Evolutionary conservation across 2,888 invertebrate species (phyloP), one percentile per base, ranked within the genome.

Genomic region (Polyommatus icarus): DNA sequence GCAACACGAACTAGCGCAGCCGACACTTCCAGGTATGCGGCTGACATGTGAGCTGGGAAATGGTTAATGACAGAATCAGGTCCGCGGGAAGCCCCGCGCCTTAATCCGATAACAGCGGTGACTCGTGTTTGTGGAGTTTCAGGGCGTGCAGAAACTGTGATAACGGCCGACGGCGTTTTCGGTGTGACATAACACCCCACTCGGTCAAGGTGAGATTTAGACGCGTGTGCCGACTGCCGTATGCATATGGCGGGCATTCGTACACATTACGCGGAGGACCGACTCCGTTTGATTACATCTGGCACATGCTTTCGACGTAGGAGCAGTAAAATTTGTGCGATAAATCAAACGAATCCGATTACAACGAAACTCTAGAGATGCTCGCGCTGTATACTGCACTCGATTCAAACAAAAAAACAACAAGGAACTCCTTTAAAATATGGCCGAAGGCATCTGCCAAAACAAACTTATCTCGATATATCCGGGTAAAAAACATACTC

Each of bases 41-140:
- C 67, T 67, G 67, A 67, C 67, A 67, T 67, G 67, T 67, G 67
- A 67, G 32, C 67, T 67, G 67, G 50, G 50, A 54, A 73, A 46
- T 75, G 20, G 75, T 29, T 75, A 50, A 75, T 75, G 75, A 75
- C 75, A 54, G 75, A 75, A 46, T 75, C 75, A 54, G 75, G 73
- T 50, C 46, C 46, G 73, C 20, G 50, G 24, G 75, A 75, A 75
- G 75, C 75, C 75, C 75, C 24, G 24, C 50, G 73, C n/a, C 46
- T 20, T 75, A 54, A 75, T 75, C 75, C 29, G 75, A 54, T 75
- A 75, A 75, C 24, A 50, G 7, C 24, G 50, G 72, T 40, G 46
- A 40, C 72, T 40, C 40, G 73, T 40, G 40, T 73, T 73, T 46
- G 36, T 73, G 46, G 40, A 46, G 73, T 73, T 46, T 20, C 20